Percentiles rank a stretch among this genome's conserved stretches.
Evolutionary conservation across 2,797 vertebrate genomes (phyloP).

Genomic region (Remorina albescens): DNA sequence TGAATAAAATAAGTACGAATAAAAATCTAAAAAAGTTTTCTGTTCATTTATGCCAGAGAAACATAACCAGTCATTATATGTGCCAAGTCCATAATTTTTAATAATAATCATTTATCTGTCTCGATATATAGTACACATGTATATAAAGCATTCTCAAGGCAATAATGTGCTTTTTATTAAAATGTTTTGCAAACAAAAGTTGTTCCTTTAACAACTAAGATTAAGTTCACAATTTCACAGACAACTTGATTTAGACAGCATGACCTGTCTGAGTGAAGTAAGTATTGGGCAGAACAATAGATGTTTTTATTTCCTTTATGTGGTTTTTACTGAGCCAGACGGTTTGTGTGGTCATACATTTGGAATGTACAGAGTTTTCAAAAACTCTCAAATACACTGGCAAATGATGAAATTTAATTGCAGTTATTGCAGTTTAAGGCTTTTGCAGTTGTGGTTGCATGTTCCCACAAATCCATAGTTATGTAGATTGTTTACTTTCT

Average conservation of each 20-base stretch:
- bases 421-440: background rate
- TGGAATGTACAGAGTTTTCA: background rate
- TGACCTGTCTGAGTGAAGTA: background rate
- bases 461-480: background rate
- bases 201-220: too few species aligned
- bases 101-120: background rate
- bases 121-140: too few species aligned
- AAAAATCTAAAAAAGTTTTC: background rate
- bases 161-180: too few species aligned
- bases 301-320: too few species aligned
- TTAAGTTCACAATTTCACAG: too few species aligned
- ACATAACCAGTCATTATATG: background rate
- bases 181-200: too few species aligned
- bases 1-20: background rate
- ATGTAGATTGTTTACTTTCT: background rate
- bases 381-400: background rate
- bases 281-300: background rate
- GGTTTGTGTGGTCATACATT: background rate
- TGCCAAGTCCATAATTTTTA: background rate
- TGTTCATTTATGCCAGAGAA: background rate
- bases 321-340: too few species aligned
- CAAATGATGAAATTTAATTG: background rate
- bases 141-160: too few species aligned
- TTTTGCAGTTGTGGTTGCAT: background rate
- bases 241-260: background rate